Conservation (phyloP, 2,888 invertebrate species). For the Hipparchia sbordonii region DNA sequence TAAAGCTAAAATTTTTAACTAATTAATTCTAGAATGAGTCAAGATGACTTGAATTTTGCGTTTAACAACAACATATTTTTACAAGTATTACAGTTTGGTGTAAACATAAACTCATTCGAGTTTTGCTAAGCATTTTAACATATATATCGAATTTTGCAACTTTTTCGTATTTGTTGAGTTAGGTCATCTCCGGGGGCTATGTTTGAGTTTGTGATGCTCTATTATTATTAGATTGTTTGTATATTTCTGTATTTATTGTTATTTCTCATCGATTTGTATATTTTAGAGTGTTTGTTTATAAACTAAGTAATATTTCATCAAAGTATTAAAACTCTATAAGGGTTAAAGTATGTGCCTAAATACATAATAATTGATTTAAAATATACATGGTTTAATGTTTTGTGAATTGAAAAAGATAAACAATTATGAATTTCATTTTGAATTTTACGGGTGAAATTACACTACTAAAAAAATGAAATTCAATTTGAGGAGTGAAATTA, state of each 20-base stretch:
- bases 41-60: too few species aligned
- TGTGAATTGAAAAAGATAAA: background rate
- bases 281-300: slow-evolving; percentile 11
- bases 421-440: background rate
- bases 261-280: slow-evolving; percentile 23
- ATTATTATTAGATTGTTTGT: slow-evolving; percentile 13
- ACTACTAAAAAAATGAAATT: too few species aligned
- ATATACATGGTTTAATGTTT: background rate
- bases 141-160: too few species aligned
- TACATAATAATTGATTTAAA: background rate
- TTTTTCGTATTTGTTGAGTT: background rate
- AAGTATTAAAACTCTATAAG: slow-evolving; percentile 23
- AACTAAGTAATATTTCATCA: background rate
- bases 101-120: too few species aligned
- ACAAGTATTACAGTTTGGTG: too few species aligned
- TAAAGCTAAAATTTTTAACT: too few species aligned
- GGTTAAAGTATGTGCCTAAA: slow-evolving; percentile 23
- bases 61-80: too few species aligned
- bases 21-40: too few species aligned
- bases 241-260: slow-evolving; percentile 24
- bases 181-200: background rate
- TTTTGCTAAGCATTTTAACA: too few species aligned
- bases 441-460: background rate
- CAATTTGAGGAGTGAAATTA: too few species aligned
- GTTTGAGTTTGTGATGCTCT: background rate